Percentiles rank a stretch among this genome's conserved stretches.
phyloP scores from a whole-genome alignment of 2,888 invertebrate genomes.

The Drosophila aldrichi region DNA sequence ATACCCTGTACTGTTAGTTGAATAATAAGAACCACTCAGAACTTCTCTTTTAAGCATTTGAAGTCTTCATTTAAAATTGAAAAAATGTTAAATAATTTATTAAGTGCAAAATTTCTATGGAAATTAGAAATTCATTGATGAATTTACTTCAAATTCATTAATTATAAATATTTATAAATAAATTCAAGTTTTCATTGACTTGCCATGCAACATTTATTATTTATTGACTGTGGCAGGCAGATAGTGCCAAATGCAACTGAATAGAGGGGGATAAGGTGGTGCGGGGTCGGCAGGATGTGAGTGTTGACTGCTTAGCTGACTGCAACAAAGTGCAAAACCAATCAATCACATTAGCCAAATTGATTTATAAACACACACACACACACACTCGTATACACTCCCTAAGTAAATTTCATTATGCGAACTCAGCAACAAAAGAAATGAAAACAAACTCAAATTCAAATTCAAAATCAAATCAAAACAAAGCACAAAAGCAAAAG shows the following conservation, averaged over 20 bases:
- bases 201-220: not conserved
- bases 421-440: conserved; percentile 18
- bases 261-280: not conserved
- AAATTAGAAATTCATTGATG: no score
- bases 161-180: not conserved
- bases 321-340: conserved; percentile 41
- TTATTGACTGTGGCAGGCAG: conserved; percentile 5
- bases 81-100: not conserved
- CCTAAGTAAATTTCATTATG: conserved; percentile 41
- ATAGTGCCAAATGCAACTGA: not conserved
- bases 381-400: not conserved
- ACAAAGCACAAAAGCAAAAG: conserved; percentile 24
- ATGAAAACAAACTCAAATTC: conserved; percentile 26
- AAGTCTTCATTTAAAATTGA: no score
- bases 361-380: conserved; percentile 70
- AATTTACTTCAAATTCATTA: not conserved
- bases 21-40: no score
- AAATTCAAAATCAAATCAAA: conserved; percentile 35
- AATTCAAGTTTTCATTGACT: not conserved
- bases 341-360: conserved; percentile 72
- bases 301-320: conserved; percentile 15
- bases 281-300: conserved; percentile 6
- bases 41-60: no score
- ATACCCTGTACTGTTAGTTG: not conserved
- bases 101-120: not conserved